Base-by-base conservation (phyloP, 2,888 invertebrate genomes). In the Sthenelais limicola region DNA sequence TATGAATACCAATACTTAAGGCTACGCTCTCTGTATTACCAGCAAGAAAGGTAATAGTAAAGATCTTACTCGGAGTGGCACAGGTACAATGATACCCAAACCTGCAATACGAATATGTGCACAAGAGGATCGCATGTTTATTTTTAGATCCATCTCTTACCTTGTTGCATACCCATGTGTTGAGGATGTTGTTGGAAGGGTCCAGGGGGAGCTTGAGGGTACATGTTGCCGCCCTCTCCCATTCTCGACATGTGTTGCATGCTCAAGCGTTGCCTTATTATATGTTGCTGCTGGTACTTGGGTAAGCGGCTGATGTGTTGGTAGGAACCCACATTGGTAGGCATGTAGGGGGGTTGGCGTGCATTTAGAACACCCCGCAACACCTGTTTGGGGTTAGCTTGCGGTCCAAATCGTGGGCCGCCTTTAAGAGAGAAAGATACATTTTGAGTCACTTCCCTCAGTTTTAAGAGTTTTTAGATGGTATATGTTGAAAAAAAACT, bases 111-210 rank as follows among this genome's bases (percentile, higher is more conserved):
- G n/a, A n/a, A n/a, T n/a, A n/a, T n/a, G n/a, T n/a, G n/a, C n/a
- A n/a, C n/a, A 43, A 43, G 12, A 43, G 12, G 18, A 12, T 15
- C 47, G 18, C 12, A 43, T 43, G 12, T 43, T 12, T 18, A 43
- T n/a, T n/a, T n/a, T n/a, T n/a, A n/a, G n/a, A n/a, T n/a, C n/a
- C n/a, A n/a, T n/a, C n/a, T n/a, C n/a, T n/a, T n/a, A n/a, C n/a
- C n/a, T n/a, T n/a, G n/a, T n/a, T n/a, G n/a, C 62, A 35, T 62
- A 21, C 62, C 62, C 38, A 62, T 62, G 62, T 62, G 62, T 18
- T 62, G 62, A 4, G 62, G 62, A 43, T 62, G 62, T n/a, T 62
- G 62, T 1, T 21, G 62, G 62, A 62, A 62, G 38, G 35, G 62
- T n/a, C 62, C 62, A 26, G 35, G 62, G 35, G 62, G 62, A 1